These are phyloP conservation scores for Fissipunctia ypsillon DNA, from an alignment of 2,888 invertebrate genomes.

Conservation along the genomic window DNA sequence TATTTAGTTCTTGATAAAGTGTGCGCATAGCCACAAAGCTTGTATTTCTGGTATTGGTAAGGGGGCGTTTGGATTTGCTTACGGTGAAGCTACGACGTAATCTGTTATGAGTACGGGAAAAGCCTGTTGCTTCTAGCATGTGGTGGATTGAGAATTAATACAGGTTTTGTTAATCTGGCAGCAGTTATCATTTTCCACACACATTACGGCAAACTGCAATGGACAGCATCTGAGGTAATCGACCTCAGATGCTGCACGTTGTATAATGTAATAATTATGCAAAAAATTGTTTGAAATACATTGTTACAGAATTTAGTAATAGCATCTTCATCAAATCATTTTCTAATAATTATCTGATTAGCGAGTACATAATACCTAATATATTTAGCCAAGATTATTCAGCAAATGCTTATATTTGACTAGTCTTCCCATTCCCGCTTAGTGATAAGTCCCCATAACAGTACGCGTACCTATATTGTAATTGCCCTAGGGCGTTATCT, in stretches of 20 bases:
- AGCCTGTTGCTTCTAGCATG: conserved; percentile 5
- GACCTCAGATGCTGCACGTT: neutral
- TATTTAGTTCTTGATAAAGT: conserved; percentile 68
- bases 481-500: conserved; percentile 42
- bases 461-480: conserved; percentile 31
- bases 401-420: neutral
- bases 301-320: neutral
- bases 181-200: neutral
- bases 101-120: neutral
- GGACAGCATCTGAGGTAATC: too few relatives aligned
- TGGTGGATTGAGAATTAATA: neutral
- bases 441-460: conserved; percentile 7
- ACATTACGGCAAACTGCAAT: neutral
- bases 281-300: neutral
- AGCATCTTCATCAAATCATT: neutral
- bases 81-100: neutral
- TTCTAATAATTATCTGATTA: neutral
- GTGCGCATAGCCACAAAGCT: conserved; percentile 55
- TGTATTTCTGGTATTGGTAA: conserved; percentile 37
- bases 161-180: neutral
- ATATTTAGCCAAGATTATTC: neutral
- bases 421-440: neutral
- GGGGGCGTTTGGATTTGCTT: conserved; percentile 9
- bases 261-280: neutral
- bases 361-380: too few relatives aligned